Evolutionary conservation across 1,140 invertebrate genomes (phyloP).

Genomic region (Neodiprion pinetum): DNA sequence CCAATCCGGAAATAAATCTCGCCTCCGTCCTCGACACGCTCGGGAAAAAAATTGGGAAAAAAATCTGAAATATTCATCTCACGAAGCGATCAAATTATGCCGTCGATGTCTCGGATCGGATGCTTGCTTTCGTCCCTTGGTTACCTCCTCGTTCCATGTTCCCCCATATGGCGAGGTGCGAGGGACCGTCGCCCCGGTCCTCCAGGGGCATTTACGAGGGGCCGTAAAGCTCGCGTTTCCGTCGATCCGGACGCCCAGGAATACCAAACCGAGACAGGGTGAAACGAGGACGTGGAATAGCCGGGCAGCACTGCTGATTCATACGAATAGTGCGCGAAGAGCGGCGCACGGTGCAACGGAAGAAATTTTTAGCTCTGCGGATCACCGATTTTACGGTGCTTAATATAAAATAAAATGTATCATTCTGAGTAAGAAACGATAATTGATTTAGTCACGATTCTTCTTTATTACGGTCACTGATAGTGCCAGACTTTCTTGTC

Average conservation of each 20-base stretch:
- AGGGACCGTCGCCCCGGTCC: neutral
- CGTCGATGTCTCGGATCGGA: neutral
- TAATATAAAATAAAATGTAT: too few species aligned
- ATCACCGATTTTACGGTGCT: too few species aligned
- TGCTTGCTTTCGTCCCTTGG: neutral
- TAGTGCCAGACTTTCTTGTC: too few species aligned
- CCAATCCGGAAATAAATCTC: neutral
- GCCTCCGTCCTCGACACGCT: too few species aligned
- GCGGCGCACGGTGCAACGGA: neutral
- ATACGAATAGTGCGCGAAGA: neutral
- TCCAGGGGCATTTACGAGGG: neutral
- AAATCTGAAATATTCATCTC: slow-evolving; percentile 5
- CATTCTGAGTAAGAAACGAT: too few species aligned
- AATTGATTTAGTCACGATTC: too few species aligned
- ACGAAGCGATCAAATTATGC: slow-evolving; percentile 5
- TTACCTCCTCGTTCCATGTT: neutral
- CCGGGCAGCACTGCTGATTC: neutral
- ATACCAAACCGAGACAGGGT: neutral
- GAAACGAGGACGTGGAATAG: neutral
- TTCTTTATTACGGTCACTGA: too few species aligned
- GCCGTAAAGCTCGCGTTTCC: neutral
- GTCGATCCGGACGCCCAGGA: neutral
- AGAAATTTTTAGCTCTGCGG: neutral
- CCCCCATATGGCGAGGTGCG: neutral
- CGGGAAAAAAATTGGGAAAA: neutral